Base-by-base conservation (phyloP, 2,888 invertebrate genomes). In the Campoletis raptor region DNA sequence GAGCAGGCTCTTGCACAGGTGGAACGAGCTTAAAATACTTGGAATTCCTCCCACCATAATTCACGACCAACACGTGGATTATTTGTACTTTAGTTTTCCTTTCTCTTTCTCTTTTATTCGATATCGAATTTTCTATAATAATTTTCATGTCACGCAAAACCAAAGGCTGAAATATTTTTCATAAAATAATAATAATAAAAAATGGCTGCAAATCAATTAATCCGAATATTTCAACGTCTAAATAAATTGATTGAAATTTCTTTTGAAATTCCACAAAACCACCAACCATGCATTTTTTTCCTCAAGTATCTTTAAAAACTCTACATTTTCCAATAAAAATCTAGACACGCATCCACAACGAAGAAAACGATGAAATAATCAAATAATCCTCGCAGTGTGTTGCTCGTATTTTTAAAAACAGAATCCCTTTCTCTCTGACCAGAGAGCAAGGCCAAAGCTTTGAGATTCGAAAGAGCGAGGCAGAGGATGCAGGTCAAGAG, bases 401-500 rank as follows among this genome's bases (percentile, higher is more conserved):
- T 36, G n/a, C 15, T 37, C 18, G 18, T n/a, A 3, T 40, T 66
- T 66, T 18, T 36, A 3, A 40, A 7, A 66, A 66, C 57, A 18
- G n/a, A 18, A 37, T 66, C 3, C 30, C 30, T 37, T 54, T 24
- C 9, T 64, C 37, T 72, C 45, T 10, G 70, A 15, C 36, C 18
- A 21, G 72, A 24, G 6, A 42, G 42, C 85, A 76, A 85, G 79
- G 82, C 67, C 79, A 24, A 45, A 30, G 48, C 37, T 73, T 54
- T 36, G 67, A 77, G 72, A 72, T 78, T 69, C 61, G 42, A 30
- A 15, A 36, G 64, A 64, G 37, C 6, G 21, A 21, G n/a, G 12
- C n/a, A 72, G 45, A 67, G 78, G 84, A 87, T 83, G 85, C 87
- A 83, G 88, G 88, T 82, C 79, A 86, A 85, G 83, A 82, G 88